Conservation (phyloP, 2,888 invertebrate genomes). For the Neoascia interrupta region DNA sequence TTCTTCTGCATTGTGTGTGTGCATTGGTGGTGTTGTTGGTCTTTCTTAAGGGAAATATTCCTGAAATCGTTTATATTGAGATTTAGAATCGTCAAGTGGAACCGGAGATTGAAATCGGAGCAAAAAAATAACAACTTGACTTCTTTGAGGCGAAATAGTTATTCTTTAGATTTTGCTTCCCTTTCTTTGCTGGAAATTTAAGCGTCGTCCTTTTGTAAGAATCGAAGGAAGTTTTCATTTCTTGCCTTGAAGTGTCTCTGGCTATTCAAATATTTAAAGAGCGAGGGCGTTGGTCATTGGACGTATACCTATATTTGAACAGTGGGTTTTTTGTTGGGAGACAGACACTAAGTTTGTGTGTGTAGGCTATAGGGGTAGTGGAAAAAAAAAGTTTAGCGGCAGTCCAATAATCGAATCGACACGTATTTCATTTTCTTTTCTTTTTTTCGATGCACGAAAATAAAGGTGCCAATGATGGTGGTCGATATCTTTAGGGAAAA, state of each 20-base stretch:
- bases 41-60: not conserved
- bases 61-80: conserved; percentile 48
- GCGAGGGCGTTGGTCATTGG: conserved; percentile 35
- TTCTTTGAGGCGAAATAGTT: conserved; percentile 50
- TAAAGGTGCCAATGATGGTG: conserved; percentile 24
- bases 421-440: conserved; percentile 59
- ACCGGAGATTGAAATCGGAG: conserved; percentile 61
- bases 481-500: no score
- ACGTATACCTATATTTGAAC: not conserved
- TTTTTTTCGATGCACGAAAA: conserved; percentile 35
- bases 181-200: conserved; percentile 13
- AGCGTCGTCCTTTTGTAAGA: conserved; percentile 1
- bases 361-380: not conserved
- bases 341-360: not conserved
- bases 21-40: not conserved
- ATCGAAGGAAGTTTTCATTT: conserved; percentile 24
- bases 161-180: conserved; percentile 19
- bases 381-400: conserved; percentile 49
- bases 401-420: conserved; percentile 59
- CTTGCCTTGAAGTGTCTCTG: conserved; percentile 8
- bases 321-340: not conserved
- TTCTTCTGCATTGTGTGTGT: not conserved
- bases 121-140: conserved; percentile 50
- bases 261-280: conserved; percentile 61
- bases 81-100: conserved; percentile 63